phyloP scores from a whole-genome alignment of 1,140 invertebrate species.

The Lordiphosa mommai region DNA sequence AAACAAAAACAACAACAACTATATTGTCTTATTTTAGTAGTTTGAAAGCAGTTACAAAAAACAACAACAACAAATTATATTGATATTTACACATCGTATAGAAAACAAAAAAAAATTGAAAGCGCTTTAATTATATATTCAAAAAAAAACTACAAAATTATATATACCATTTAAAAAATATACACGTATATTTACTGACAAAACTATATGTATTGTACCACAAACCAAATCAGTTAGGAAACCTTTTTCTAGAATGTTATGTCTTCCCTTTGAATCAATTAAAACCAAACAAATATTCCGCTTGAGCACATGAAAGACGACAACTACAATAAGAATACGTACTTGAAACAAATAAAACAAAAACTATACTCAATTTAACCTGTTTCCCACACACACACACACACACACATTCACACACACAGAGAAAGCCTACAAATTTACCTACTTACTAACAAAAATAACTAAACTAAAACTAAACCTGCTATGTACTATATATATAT shows the following conservation, averaged over 20 bases:
- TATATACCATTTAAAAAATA: constrained; percentile 49
- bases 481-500: too few species aligned
- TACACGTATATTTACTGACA: constrained; percentile 56
- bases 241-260: constrained; percentile 75
- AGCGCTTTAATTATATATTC: constrained; percentile 55
- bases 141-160: constrained; percentile 19
- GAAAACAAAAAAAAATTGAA: constrained; percentile 25
- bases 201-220: constrained; percentile 11
- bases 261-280: constrained; percentile 77
- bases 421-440: constrained; percentile 59
- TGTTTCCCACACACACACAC: constrained; percentile 13
- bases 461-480: constrained; percentile 5
- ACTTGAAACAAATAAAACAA: constrained; percentile 1
- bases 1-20: constrained; percentile 35
- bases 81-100: constrained; percentile 67
- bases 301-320: constrained; percentile 3
- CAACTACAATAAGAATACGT: constrained; percentile 29
- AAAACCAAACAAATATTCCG: constrained; percentile 20
- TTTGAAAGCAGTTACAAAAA: constrained; percentile 59
- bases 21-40: constrained; percentile 18
- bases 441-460: constrained; percentile 25
- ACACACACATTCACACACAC: constrained; percentile 18
- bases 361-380: constrained; percentile 22
- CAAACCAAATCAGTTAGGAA: constrained; percentile 67
- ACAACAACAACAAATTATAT: constrained; percentile 39